A percentile compares a stretch with the other conserved stretches of the same genome.
Evolutionary conservation across 2,113 vertebrate species (phyloP).

Genomic region (Misgurnus mizolepis): DNA sequence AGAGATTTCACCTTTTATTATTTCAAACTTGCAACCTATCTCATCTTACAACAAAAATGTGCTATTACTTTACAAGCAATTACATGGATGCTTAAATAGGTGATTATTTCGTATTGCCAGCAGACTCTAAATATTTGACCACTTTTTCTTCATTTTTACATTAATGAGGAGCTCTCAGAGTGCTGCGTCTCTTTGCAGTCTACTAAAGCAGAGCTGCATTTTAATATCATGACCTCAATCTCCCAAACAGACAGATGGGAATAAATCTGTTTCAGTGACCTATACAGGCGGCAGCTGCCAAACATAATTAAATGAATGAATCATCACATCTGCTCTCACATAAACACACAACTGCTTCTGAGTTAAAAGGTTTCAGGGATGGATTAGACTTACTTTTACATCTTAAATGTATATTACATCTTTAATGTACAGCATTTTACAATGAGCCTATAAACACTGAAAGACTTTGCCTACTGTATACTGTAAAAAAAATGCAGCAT

Average conservation of each 20-base stretch:
- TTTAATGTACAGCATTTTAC: not conserved
- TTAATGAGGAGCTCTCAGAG: not conserved
- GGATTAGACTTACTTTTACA: not conserved
- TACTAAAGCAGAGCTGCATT: not conserved
- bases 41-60: too few species aligned
- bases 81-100: too few species aligned
- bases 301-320: conserved; percentile 32
- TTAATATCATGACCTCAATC: conserved; percentile 22
- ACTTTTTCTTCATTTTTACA: not conserved
- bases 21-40: too few species aligned
- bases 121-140: not conserved
- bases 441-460: too few species aligned
- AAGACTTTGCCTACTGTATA: too few species aligned
- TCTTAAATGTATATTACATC: not conserved
- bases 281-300: conserved; percentile 19
- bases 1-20: too few species aligned
- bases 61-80: too few species aligned
- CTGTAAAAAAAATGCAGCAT: too few species aligned
- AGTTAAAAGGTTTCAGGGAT: conserved; percentile 2
- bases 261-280: conserved; percentile 13
- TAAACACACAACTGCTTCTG: not conserved
- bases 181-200: not conserved
- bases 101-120: too few species aligned
- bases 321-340: not conserved
- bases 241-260: conserved; percentile 23